phyloP scores from a whole-genome alignment of 2,888 invertebrate species.

The Pyrocoelia pectoralis region DNA sequence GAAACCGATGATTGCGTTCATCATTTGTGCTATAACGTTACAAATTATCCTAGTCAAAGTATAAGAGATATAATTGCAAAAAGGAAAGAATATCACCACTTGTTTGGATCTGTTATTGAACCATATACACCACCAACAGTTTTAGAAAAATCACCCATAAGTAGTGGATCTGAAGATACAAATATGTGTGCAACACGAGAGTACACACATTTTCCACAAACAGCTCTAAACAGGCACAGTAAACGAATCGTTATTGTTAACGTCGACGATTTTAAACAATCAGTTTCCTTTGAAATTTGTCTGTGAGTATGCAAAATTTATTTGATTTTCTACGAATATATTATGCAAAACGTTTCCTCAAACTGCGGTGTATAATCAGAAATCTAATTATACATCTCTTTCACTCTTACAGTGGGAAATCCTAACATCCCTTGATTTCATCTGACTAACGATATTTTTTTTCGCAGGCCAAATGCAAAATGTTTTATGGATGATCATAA shows the following conservation, averaged over 20 bases:
- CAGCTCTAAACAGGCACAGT: slow-evolving; percentile 17
- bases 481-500: slow-evolving; percentile 32
- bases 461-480: slow-evolving; percentile 20
- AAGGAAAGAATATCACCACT: slow-evolving; percentile 23
- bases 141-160: slow-evolving; percentile 13
- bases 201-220: slow-evolving; percentile 24
- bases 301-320: slow-evolving; percentile 22
- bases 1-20: slow-evolving; percentile 21
- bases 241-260: slow-evolving; percentile 25
- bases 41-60: slow-evolving; percentile 14
- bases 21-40: slow-evolving; percentile 22
- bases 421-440: background rate
- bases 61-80: slow-evolving; percentile 12
- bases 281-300: slow-evolving; percentile 29
- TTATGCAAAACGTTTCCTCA: background rate
- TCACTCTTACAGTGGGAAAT: background rate
- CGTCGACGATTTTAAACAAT: slow-evolving; percentile 26
- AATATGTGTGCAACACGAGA: slow-evolving; percentile 27
- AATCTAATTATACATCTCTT: background rate
- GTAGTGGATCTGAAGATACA: slow-evolving; percentile 14
- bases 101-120: slow-evolving; percentile 26
- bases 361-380: background rate
- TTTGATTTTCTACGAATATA: background rate
- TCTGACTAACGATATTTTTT: slow-evolving; percentile 1
- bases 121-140: slow-evolving; percentile 22